Percentiles rank a stretch among this genome's conserved stretches.
Evolutionary conservation across 2,113 vertebrate species (phyloP).

Genomic region (Platichthys flesus): DNA sequence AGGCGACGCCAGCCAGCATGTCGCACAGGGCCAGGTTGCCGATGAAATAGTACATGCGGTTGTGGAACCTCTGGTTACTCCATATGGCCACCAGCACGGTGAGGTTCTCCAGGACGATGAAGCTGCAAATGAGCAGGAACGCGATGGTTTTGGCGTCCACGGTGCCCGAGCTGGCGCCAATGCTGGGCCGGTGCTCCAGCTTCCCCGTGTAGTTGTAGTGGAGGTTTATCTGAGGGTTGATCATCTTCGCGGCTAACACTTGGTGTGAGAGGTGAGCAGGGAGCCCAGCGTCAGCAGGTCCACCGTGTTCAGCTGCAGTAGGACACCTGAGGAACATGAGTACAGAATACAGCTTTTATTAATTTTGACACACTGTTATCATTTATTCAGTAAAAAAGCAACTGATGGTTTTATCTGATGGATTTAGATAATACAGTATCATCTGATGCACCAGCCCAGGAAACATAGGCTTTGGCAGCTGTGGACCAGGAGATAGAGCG

Average conservation of each 20-base stretch:
- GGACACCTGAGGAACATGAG: neutral
- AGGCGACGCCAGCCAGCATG: slow-evolving; percentile 90
- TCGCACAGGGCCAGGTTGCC: slow-evolving; percentile 97
- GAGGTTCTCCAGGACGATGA: slow-evolving; percentile 95
- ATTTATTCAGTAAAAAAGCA: neutral
- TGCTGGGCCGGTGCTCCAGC: slow-evolving; percentile 75
- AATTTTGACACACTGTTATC: neutral
- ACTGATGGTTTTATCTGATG: no score
- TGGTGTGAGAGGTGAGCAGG: slow-evolving; percentile 23
- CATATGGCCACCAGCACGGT: slow-evolving; percentile 94
- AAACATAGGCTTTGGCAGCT: no score
- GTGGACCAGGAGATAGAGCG: no score
- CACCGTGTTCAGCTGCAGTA: slow-evolving; percentile 26
- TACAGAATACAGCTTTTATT: neutral
- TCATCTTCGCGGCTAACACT: slow-evolving; percentile 69
- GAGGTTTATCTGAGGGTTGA: slow-evolving; percentile 77
- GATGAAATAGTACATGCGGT: slow-evolving; percentile 98
- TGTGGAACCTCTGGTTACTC: slow-evolving; percentile 95
- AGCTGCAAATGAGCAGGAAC: slow-evolving; percentile 90
- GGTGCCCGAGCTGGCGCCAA: slow-evolving; percentile 56
- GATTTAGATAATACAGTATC: no score
- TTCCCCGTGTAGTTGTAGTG: slow-evolving; percentile 96
- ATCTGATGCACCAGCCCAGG: no score
- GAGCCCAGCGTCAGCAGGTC: slow-evolving; percentile 33
- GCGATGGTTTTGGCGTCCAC: slow-evolving; percentile 79